phyloP scores from a whole-genome alignment of 1,140 invertebrate species.

The Spodoptera litura region DNA sequence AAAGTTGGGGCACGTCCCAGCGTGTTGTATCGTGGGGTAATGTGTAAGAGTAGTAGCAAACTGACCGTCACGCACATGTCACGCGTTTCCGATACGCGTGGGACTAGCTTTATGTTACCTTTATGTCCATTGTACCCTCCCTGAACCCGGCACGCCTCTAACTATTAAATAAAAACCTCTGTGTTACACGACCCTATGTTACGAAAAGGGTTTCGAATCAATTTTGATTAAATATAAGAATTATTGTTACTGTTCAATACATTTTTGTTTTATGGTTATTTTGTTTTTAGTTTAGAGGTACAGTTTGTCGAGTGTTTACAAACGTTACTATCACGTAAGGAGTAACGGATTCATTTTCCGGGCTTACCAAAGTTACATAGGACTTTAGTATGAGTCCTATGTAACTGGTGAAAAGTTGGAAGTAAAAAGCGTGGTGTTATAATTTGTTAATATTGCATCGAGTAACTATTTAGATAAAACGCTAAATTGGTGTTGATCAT shows the following conservation, averaged over 20 bases:
- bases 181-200: not conserved
- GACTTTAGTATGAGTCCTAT: too few relatives aligned
- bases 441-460: too few relatives aligned
- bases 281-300: not conserved
- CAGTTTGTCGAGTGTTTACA: not conserved
- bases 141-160: slow-evolving; percentile 26
- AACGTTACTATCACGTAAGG: too few relatives aligned
- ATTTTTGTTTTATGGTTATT: not conserved
- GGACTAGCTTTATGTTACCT: slow-evolving; percentile 29
- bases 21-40: slow-evolving; percentile 17
- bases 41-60: slow-evolving; percentile 20
- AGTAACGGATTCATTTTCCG: too few relatives aligned
- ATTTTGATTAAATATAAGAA: slow-evolving; percentile 26
- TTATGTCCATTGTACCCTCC: slow-evolving; percentile 24
- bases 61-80: slow-evolving; percentile 42
- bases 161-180: slow-evolving; percentile 33
- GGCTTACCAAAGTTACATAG: too few relatives aligned
- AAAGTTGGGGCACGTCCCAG: slow-evolving; percentile 6
- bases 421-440: too few relatives aligned
- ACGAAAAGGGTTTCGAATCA: slow-evolving; percentile 22
- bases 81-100: slow-evolving; percentile 28
- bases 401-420: too few relatives aligned
- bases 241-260: not conserved
- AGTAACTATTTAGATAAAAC: too few relatives aligned
- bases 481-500: too few relatives aligned